Evolutionary conservation across 2,888 invertebrate genomes (phyloP), one percentile per base, ranked within the genome.

Genomic region (Thecocarcelia acutangulata): DNA sequence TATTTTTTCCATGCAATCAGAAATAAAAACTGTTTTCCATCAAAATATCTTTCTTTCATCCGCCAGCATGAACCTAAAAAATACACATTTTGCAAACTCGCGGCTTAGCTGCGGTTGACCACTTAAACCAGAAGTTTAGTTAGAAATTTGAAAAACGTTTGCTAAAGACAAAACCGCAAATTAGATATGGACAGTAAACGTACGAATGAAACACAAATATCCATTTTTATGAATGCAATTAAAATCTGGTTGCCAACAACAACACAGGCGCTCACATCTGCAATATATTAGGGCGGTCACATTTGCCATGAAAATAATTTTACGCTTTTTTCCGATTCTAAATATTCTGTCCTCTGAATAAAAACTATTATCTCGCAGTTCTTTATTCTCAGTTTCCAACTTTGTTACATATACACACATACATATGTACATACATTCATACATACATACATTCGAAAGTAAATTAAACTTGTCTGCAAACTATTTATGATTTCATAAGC

Each of bases 111-210:
- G 68, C 28, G 77, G 80, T 40, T 12, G 46, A 69, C 73, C 80
- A 58, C 33, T 33, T 48, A 66, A 69, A 58, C 77, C 79, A 59
- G 46, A 52, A 64, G 33, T 74, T 69, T 79, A 66, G 72, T 69
- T 76, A 37, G 63, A 69, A 61, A 73, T 83, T 74, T 37, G 68
- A 64, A 72, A 64, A 80, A 72, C 75, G 61, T 80, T 69, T 78
- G 69, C 74, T 50, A 66, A 80, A 76, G 52, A 79, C 81, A 78
- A 59, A 82, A 78, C 82, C 82, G 24, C 82, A 78, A 74, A 78
- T 82, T 78, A 74, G 69, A 66, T 70, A 48, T 59, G 69, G 81
- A 77, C 77, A 66, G 44, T 64, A 58, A 64, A 42, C 37, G 40
- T 12, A 63, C 21, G 21, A 69, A 50, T 46, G 15, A 63, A 40